These are phyloP conservation scores for Chitala chitala DNA, from an alignment of 2,113 vertebrate species.

Conservation along the genomic window DNA sequence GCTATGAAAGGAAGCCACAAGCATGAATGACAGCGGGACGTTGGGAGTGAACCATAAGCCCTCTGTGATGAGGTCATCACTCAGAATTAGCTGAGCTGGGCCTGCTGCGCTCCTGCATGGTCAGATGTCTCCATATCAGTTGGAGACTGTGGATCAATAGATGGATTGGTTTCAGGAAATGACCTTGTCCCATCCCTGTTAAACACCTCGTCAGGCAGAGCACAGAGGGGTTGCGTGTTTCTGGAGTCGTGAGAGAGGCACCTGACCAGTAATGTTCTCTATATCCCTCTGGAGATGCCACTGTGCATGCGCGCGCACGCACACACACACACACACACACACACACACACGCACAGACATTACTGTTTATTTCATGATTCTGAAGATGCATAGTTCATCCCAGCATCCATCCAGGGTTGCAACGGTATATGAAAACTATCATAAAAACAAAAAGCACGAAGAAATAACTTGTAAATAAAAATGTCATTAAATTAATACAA, in stretches of 20 bases:
- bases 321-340: constrained; percentile 1
- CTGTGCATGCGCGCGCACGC: neutral
- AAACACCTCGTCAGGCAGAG: neutral
- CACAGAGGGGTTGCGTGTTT: neutral
- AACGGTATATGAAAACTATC: no score
- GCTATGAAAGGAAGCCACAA: neutral
- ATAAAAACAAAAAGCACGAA: no score
- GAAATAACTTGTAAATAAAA: no score
- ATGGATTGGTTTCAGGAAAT: constrained; percentile 21
- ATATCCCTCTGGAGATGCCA: neutral
- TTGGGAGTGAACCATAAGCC: neutral
- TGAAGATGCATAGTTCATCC: no score
- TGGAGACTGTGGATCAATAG: constrained; percentile 14
- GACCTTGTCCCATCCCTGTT: constrained; percentile 16
- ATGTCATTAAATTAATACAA: no score
- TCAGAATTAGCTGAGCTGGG: constrained; percentile 11
- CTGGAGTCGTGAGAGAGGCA: neutral
- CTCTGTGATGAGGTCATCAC: constrained; percentile 4
- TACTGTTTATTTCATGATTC: no score
- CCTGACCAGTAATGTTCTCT: neutral
- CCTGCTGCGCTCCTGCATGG: neutral
- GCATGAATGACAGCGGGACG: neutral
- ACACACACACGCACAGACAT: neutral
- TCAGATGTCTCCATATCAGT: constrained; percentile 10
- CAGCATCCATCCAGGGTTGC: no score